Conservation (phyloP, 1,140 invertebrate species). For the Microvelia longipes region DNA sequence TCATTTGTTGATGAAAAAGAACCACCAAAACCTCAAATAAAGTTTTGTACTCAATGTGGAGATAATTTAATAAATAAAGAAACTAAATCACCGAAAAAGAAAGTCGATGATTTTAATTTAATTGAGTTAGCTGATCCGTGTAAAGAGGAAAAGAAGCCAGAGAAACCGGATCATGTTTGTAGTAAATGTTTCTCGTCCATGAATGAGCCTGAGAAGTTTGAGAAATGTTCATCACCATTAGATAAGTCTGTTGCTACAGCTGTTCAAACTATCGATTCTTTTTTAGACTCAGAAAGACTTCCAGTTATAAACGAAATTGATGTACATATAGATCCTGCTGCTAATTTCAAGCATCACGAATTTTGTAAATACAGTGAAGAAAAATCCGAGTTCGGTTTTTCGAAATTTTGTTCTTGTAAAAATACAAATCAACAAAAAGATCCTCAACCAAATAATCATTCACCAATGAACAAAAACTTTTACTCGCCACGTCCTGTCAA, state of each 20-base stretch:
- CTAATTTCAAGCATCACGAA: background rate
- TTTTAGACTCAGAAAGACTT: slow-evolving; percentile 3
- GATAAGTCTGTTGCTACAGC: background rate
- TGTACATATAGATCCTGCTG: background rate
- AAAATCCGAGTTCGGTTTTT: background rate
- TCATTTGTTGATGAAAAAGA: background rate
- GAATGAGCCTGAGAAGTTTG: background rate
- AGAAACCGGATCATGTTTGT: background rate
- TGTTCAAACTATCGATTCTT: background rate
- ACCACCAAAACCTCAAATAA: background rate
- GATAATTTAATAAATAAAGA: no score
- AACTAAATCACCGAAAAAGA: background rate
- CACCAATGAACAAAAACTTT: background rate
- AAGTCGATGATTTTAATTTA: background rate
- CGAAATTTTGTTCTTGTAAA: background rate
- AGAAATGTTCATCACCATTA: background rate
- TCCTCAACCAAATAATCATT: background rate
- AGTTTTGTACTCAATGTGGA: background rate
- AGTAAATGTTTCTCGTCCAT: background rate
- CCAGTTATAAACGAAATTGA: background rate
- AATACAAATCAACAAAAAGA: background rate
- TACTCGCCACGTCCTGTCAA: slow-evolving; percentile 1
- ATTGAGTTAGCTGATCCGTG: no score
- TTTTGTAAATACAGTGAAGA: background rate
- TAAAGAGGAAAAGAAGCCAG: background rate